Base-by-base conservation (phyloP, 2,113 vertebrate species). In the Zapornia atra region DNA sequence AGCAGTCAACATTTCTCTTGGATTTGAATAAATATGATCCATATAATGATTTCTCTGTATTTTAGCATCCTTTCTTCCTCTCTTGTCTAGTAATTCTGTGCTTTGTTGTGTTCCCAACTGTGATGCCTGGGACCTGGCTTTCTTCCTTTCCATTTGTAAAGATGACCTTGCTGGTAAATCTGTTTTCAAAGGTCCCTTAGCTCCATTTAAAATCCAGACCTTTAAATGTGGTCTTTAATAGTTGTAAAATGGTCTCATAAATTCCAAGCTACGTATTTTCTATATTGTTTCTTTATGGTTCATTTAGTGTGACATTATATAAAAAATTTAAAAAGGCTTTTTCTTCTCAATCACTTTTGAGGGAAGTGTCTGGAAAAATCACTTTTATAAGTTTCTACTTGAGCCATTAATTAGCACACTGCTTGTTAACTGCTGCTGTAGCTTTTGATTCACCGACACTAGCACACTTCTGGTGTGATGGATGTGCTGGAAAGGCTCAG, bases 281-380 rank as follows among this genome's bases (percentile, higher is more conserved):
- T 90, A 51, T 68, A 96, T 51, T 91, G 73, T 95, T 96, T 78
- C 86, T 95, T 96, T 94, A 93, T 81, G 95, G 89, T 85, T 97
- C 93, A 82, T 82, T 97, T 95, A 91, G 80, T 65, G 71, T 95
- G 95, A 96, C 95, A 94, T 96, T 98, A 71, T 36, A 93, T 92
- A 94, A 90, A 95, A 93, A 83, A 5, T 93, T 95, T 64, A 33
- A 96, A 87, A 88, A 91, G 86, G 50, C 78, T 80, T 95, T 97
- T 95, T 66, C 86, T 95, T 90, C 73, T 82, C 92, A 89, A 80
- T 88, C 90, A 88, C 15, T 95, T 68, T 51, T 57, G 82, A 92
- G 57, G 34, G 83, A 82, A 84, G 56, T 84, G 38, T 25, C 63
- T 83, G 86, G 71, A 83, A 79, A 89, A 91, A 93, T 79, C 57